Percentiles rank a stretch among this genome's conserved stretches.
Conservation (phyloP, 2,113 vertebrate species). For the Tretioscincus oriximinensis region DNA sequence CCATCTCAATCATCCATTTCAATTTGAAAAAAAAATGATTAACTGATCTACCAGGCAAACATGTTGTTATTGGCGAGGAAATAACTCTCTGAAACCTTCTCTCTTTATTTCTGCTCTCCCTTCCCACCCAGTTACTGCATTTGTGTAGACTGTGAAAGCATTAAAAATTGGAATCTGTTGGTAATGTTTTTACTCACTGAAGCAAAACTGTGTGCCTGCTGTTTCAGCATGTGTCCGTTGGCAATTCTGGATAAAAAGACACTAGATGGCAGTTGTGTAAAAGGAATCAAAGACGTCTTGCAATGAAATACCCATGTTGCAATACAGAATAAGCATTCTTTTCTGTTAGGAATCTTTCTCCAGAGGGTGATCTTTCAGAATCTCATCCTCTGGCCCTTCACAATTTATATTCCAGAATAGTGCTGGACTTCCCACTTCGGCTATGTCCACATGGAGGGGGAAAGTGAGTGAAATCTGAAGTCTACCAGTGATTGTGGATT, state of each 20-base stretch:
- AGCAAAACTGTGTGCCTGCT: accelerated
- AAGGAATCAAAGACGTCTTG: slow-evolving; percentile 37
- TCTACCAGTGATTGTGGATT: no score
- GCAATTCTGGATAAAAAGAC: not conserved
- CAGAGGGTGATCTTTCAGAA: not conserved
- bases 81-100: not conserved
- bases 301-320: accelerated
- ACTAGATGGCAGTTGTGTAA: slow-evolving; percentile 68
- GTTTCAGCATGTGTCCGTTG: accelerated
- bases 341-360: not conserved
- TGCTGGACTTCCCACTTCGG: no score
- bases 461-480: no score
- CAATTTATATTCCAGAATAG: not conserved
- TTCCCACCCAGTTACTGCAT: not conserved
- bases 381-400: not conserved
- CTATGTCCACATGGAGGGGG: no score
- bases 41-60: slow-evolving; percentile 16
- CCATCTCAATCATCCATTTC: slow-evolving; percentile 5
- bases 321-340: not conserved
- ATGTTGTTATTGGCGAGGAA: not conserved
- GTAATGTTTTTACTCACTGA: not conserved
- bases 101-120: not conserved
- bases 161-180: not conserved
- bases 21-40: not conserved
- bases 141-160: not conserved